A percentile compares a stretch with the other conserved stretches of the same genome.
Conservation (phyloP, 2,888 invertebrate genomes). For the Hypena proboscidalis region DNA sequence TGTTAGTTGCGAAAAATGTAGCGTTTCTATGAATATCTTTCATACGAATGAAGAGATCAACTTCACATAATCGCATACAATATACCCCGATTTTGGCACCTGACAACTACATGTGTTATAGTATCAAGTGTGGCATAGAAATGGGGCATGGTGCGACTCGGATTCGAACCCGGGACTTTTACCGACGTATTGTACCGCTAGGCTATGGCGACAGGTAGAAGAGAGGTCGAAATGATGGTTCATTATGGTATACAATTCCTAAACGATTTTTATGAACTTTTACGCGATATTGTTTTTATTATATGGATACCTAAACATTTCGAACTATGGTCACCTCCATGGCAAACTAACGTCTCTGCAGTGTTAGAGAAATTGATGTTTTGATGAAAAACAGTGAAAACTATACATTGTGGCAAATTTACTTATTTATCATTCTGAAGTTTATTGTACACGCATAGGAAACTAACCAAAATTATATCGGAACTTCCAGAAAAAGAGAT, state of each 20-base stretch:
- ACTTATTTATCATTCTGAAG: too few relatives aligned
- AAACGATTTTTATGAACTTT: neutral
- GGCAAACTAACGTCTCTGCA: too few relatives aligned
- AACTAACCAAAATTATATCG: too few relatives aligned
- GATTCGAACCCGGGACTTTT: conserved; percentile 61
- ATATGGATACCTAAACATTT: too few relatives aligned
- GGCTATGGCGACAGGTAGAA: conserved; percentile 29
- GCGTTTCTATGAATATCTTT: conserved; percentile 67
- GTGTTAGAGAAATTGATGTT: too few relatives aligned
- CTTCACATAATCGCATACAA: conserved; percentile 67
- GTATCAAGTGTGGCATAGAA: conserved; percentile 80
- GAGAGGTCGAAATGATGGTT: conserved; percentile 9
- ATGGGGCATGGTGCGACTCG: conserved; percentile 58
- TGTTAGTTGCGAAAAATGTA: conserved; percentile 48
- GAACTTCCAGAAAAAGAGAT: too few relatives aligned
- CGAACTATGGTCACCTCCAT: too few relatives aligned
- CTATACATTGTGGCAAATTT: too few relatives aligned
- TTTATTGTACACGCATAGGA: too few relatives aligned
- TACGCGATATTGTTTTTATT: too few relatives aligned
- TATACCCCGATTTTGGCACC: conserved; percentile 77
- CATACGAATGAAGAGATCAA: conserved; percentile 53
- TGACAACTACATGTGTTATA: conserved; percentile 70
- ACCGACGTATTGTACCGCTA: conserved; percentile 22
- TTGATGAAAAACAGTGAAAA: too few relatives aligned
- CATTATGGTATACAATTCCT: neutral